Base-by-base conservation (phyloP, 2,888 invertebrate species). In the Euspilapteryx auroguttella region DNA sequence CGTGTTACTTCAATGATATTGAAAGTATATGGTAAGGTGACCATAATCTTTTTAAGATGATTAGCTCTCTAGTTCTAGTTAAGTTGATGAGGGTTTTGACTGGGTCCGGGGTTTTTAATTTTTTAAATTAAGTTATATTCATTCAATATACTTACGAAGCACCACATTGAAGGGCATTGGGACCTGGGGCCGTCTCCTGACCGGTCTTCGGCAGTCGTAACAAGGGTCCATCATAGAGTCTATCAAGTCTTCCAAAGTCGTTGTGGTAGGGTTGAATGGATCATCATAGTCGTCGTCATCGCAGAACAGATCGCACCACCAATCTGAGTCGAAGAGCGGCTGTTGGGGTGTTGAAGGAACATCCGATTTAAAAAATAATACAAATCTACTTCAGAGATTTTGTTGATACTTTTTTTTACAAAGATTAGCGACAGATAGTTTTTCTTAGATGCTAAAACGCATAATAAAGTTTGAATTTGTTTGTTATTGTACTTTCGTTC, bases 271-370 rank as follows among this genome's bases (percentile, higher is more conserved):
- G 15, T 36, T 32, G 1, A 37, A 15, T 5, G 33, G 32, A 14
- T 42, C 44, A 3, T 55, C 51, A 8, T 51, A 43, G 14, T 55
- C 53, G 15, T 58, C 56, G 13, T 51, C 53, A 12, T 42, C 49
- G 30, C 66, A 73, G 2, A 61, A 33, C 2, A 50, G 12, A 12
- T 54, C 53, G 34, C n/a, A n/a, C n/a, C 66, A 68, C 33, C 37
- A 46, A 3, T 54, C 26, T 3, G 32, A 27, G 2, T 46, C 48
- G 23, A 64, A 52, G 10, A 59, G 39, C 2, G 68, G 68, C 68
- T 68, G 14, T 17, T 17, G 25, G 4, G 11, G 13, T 21, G 9
- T n/a, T 14, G 14, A 25, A 25, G n/a, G 8, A 25, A n/a, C 13
- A 12, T 12, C 6, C 14, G 14, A 14, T 27, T 31, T 14, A 29